Evolutionary conservation across 1,140 invertebrate species (phyloP), one percentile per base, ranked within the genome.

Genomic region (Chionoecetes opilio): DNA sequence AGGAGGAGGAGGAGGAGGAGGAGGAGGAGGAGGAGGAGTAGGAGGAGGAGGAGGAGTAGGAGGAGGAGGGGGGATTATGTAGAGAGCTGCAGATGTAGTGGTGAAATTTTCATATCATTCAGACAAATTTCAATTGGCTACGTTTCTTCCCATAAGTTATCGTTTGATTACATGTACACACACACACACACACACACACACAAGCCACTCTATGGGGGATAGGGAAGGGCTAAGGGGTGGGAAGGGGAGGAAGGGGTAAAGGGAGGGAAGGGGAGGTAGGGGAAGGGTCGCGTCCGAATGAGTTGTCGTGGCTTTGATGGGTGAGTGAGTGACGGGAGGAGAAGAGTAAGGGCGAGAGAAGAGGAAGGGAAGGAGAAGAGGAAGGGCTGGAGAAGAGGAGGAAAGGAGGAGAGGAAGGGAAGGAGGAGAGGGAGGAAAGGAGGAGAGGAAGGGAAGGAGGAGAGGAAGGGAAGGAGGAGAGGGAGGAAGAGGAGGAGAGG

Each of bases 31-130:
- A 41, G 92, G 38, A 9, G 2, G 84, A 29, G 92, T n/a, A 86
- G 29, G 85, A 3, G 8, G 14, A 29, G 86, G n/a, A n/a, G n/a
- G n/a, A n/a, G n/a, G 84, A 29, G 92, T n/a, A 86, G 29, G 85
- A 3, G 8, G 14, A 29, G 86, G n/a, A n/a, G 31, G 14, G 86
- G 37, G 26, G 14, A 29, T 26, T 46, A 9, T 2, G 3, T 37
- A 17, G n/a, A 89, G 93, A 37, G 84, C 85, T 94, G 86, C 93
- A 94, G 87, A 94, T 90, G 86, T 94, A 89, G 93, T 90, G 86
- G 63, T 46, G 93, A 94, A 94, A 94, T 82, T 82, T 94, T 93
- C 93, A 90, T 90, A 94, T 94, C 53, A 94, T 94, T 75, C 21
- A 21, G 86, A 21, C 11, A 35, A 90, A 94, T 94, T 94, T 94